A percentile compares a stretch with the other conserved stretches of the same genome.
Conservation (phyloP, 2,113 vertebrate genomes). For the Choloepus hoffmanni region DNA sequence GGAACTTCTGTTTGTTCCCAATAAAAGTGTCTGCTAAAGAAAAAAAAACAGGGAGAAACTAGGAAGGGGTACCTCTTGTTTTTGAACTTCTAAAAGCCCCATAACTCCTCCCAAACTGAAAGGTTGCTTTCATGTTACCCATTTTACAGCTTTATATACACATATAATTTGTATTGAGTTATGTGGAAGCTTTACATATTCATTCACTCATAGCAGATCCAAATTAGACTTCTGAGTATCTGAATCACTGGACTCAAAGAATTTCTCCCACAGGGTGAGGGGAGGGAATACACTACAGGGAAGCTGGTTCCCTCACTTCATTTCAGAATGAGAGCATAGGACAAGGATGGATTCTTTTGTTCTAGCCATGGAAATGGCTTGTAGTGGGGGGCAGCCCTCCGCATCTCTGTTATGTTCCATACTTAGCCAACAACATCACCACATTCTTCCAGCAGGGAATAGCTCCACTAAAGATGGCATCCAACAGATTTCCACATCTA, state of each 20-base stretch:
- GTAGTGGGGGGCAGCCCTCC: neutral
- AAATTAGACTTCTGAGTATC: neutral
- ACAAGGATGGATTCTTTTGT: neutral
- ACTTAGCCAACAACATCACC: neutral
- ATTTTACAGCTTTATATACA: constrained; percentile 24
- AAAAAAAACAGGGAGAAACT: neutral
- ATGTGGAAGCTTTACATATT: constrained; percentile 8
- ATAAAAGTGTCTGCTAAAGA: neutral
- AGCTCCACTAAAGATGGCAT: neutral
- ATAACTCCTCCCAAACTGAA: neutral
- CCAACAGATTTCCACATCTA: neutral
- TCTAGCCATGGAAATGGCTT: neutral
- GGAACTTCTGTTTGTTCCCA: neutral
- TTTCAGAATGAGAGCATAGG: neutral
- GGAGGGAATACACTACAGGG: rapidly evolving
- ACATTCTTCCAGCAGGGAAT: neutral
- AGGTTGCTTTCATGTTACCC: neutral
- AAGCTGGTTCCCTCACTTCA: neutral
- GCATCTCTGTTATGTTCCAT: neutral
- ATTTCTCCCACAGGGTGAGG: neutral
- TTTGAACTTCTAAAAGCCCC: neutral
- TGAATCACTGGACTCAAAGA: neutral
- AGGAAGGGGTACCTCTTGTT: neutral
- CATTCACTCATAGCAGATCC: neutral
- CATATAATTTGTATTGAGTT: constrained; percentile 8